Evolutionary conservation across 2,888 invertebrate genomes (phyloP).

Genomic region (Camponotus fellah): DNA sequence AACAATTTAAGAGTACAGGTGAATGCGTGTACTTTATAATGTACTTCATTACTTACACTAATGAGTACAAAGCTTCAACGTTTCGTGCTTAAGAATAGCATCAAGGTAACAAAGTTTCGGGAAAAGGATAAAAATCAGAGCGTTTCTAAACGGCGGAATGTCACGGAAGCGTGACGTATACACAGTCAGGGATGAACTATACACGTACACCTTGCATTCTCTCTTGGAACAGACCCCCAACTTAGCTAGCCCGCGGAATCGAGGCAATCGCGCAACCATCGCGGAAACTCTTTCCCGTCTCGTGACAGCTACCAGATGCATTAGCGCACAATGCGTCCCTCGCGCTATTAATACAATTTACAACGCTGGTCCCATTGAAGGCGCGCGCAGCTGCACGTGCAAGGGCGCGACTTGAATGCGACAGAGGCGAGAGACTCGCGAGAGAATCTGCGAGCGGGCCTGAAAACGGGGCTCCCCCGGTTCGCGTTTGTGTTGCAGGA

Average conservation of each 20-base stretch:
- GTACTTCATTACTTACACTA: constrained; percentile 20
- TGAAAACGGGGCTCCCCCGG: constrained; percentile 37
- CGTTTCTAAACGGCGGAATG: constrained; percentile 32
- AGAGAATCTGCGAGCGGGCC: constrained; percentile 18
- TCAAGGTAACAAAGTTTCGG: constrained; percentile 49
- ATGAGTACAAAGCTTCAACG: constrained; percentile 17
- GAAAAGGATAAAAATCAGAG: constrained; percentile 39
- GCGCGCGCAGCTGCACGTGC: constrained; percentile 39
- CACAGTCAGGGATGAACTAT: constrained; percentile 22
- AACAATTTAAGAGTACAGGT: not conserved
- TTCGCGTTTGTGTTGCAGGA: constrained; percentile 76
- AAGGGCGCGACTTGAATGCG: constrained; percentile 19
- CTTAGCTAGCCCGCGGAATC: constrained; percentile 23
- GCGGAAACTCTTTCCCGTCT: constrained; percentile 43
- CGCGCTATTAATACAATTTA: constrained; percentile 54
- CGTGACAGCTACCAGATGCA: constrained; percentile 48
- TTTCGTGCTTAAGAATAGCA: constrained; percentile 38
- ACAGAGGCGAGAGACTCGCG: not conserved
- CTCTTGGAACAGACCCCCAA: not conserved
- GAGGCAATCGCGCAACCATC: constrained; percentile 29
- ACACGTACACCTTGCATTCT: not conserved
- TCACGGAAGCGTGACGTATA: constrained; percentile 50
- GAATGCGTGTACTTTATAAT: constrained; percentile 4
- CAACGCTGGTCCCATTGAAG: constrained; percentile 43
- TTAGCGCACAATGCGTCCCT: constrained; percentile 47